A percentile compares a stretch with the other conserved stretches of the same genome.
Conservation (phyloP, 2,888 invertebrate species). For the Barypeithes pellucidus region DNA sequence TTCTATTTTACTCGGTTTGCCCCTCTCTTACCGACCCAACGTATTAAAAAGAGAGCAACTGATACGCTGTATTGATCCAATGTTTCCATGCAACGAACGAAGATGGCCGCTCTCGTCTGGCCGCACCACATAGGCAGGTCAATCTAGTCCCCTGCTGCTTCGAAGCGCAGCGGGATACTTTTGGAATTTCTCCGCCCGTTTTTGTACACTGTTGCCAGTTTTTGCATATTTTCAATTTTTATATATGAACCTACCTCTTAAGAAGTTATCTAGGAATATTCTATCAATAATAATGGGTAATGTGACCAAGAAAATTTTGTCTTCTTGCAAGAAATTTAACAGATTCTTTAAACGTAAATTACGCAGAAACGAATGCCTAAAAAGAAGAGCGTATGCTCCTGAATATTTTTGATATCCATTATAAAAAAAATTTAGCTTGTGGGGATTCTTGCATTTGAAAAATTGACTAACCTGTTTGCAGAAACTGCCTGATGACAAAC, state of each 20-base stretch:
- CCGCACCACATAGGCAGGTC: slow-evolving; percentile 67
- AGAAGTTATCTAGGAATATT: too few relatives aligned
- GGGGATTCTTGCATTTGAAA: too few relatives aligned
- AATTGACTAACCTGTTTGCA: too few relatives aligned
- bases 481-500: too few relatives aligned
- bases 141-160: slow-evolving; percentile 62
- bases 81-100: slow-evolving; percentile 63
- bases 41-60: slow-evolving; percentile 12
- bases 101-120: slow-evolving; percentile 68
- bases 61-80: slow-evolving; percentile 66
- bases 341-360: too few relatives aligned
- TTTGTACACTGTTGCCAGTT: slow-evolving; percentile 39
- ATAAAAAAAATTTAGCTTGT: too few relatives aligned
- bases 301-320: too few relatives aligned
- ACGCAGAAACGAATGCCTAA: too few relatives aligned
- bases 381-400: too few relatives aligned
- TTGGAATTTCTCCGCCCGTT: slow-evolving; percentile 41
- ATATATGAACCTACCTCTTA: background rate
- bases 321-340: too few relatives aligned
- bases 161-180: slow-evolving; percentile 41
- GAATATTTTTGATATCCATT: too few relatives aligned
- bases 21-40: slow-evolving; percentile 10
- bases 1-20: slow-evolving; percentile 15
- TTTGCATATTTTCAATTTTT: background rate
- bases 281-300: too few relatives aligned